Percentiles rank a stretch among this genome's conserved stretches.
phyloP scores from a whole-genome alignment of 2,113 vertebrate species.

The Sminthopsis crassicaudata region DNA sequence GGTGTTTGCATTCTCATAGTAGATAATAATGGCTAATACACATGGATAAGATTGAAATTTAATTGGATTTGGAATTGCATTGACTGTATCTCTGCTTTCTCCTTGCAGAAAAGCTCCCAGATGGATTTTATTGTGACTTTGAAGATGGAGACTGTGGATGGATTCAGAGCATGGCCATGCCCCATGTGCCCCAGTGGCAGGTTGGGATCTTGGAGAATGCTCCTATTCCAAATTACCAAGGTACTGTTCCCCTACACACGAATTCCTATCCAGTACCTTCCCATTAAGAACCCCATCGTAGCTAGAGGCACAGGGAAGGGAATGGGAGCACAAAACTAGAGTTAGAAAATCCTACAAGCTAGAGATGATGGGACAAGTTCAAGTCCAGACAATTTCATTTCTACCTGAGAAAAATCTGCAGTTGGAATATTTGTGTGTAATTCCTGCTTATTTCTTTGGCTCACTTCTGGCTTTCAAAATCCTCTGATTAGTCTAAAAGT shows the following conservation, averaged over 20 bases:
- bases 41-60: background rate
- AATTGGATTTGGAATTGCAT: background rate
- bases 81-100: conserved; percentile 51
- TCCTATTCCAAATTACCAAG: conserved; percentile 69
- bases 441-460: background rate
- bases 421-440: background rate
- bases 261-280: background rate
- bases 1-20: background rate
- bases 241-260: conserved; percentile 59
- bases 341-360: background rate
- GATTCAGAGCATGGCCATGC: conserved; percentile 76
- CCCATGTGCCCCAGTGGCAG: conserved; percentile 84
- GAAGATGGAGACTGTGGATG: conserved; percentile 94
- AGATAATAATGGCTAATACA: background rate
- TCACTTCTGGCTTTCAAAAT: background rate
- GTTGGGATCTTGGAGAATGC: conserved; percentile 82
- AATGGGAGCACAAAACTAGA: background rate
- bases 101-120: conserved; percentile 90
- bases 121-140: conserved; percentile 95
- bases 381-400: background rate
- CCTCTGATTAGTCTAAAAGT: background rate
- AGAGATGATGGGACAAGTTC: background rate
- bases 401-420: background rate
- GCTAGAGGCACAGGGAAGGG: background rate
- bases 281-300: background rate